These are phyloP conservation scores for Burhinus bistriatus DNA, from an alignment of 2,113 vertebrate species.

Conservation along the genomic window DNA sequence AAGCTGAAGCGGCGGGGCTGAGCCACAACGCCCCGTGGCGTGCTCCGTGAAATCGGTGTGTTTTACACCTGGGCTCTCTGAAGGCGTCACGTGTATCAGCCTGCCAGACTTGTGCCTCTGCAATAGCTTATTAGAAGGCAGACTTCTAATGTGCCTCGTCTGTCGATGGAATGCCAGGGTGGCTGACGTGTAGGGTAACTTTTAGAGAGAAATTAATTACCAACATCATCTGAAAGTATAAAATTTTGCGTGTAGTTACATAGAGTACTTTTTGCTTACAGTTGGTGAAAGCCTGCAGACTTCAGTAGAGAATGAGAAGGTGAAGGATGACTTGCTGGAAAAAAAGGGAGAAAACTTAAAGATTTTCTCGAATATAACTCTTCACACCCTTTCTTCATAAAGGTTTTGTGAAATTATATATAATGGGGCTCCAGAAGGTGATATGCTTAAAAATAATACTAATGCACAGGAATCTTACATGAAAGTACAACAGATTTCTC, in stretches of 20 bases:
- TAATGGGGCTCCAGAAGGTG: neutral
- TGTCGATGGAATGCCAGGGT: neutral
- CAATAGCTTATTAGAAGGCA: neutral
- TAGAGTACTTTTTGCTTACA: neutral
- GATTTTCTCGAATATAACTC: neutral
- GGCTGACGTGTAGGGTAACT: neutral
- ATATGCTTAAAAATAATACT: neutral
- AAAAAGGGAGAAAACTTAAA: neutral
- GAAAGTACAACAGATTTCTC: neutral
- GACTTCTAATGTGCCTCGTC: neutral
- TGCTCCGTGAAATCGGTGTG: neutral
- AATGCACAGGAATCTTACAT: too few relatives aligned
- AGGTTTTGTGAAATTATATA: neutral
- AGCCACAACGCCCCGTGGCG: neutral
- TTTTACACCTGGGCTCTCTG: neutral
- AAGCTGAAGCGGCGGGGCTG: neutral
- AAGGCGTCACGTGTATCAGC: neutral
- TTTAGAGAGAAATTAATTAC: neutral
- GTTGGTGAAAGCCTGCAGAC: neutral
- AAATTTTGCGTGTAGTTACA: neutral
- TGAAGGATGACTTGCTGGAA: neutral
- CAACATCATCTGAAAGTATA: neutral
- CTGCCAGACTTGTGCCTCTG: neutral
- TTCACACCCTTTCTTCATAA: neutral
- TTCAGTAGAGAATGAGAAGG: neutral